Evolutionary conservation across 2,797 vertebrate species (phyloP), one percentile per base, ranked within the genome.

Genomic region (Coregonus ussuriensis): DNA sequence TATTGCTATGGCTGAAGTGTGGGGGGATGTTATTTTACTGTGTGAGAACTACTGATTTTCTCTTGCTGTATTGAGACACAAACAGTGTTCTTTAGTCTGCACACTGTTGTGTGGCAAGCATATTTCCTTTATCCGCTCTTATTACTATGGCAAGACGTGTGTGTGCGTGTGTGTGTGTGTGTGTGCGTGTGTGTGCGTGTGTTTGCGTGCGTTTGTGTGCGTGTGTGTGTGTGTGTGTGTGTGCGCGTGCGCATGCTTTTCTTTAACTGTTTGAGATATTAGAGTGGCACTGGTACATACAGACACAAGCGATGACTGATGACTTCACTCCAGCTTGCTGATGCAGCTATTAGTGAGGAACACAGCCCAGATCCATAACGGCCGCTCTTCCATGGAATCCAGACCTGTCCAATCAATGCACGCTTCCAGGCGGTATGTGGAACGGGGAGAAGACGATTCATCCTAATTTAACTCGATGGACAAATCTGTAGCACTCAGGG

Each of bases 381-480:
- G 76, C 41, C 81, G 66, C 77, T 63, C 88, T 84, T 84, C 65
- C 51, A 5, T 78, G 52, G 62, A 31, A 75, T 80, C 77, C 81
- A 82, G 83, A 83, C 68, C 37, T 78, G 65, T 14, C 82, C 88
- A 92, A 90, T 93, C 91, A 85, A 89, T 94, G 93, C 70, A 79
- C 68, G 80, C 88, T 87, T 91, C 82, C 89, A 94, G 87, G 90
- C 77, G 37, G 41, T 62, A 29, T 78, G 79, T 31, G 69, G 59
- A 54, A 33, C 31, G 83, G 69, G 78, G 63, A 68, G 72, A 76
- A 77, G 85, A 89, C 89, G 84, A 79, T 79, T 80, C 85, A 93
- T 93, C 91, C 91, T 92, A 81, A 85, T 87, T 89, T 90, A 91
- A 93, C 92, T 93, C 90, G 88, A 88, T 63, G 85, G 87, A 84